Conservation (phyloP, 37 sponge, comb jelly and placozoan species). For the Oscarella lobularis region DNA sequence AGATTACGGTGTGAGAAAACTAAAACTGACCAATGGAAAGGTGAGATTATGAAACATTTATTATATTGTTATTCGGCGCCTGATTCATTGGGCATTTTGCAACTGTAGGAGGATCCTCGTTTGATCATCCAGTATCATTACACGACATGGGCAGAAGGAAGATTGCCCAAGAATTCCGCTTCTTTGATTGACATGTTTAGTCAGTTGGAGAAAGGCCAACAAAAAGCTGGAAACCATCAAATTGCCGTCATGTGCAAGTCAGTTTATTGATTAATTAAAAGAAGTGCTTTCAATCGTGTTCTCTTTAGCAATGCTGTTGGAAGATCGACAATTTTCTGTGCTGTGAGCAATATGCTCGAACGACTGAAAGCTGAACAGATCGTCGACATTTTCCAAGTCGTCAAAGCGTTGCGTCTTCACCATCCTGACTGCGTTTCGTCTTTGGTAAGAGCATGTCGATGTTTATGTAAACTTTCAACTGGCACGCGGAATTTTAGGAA, state of each 20-base stretch:
- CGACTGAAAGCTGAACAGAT: constrained; percentile 74
- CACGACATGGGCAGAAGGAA: constrained; percentile 39
- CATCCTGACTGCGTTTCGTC: constrained; percentile 32
- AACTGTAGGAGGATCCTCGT: constrained; percentile 48
- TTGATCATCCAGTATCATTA: constrained; percentile 84
- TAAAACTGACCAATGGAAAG: constrained; percentile 51
- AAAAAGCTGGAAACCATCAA: constrained; percentile 70
- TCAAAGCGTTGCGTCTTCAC: constrained; percentile 56
- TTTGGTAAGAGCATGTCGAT: constrained; percentile 36
- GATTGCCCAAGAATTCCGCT: constrained; percentile 30
- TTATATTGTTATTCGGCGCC: no score
- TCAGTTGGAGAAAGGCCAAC: constrained; percentile 57
- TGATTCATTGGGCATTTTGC: no score
- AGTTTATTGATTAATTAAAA: neutral
- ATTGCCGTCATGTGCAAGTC: constrained; percentile 34
- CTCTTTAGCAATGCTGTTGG: constrained; percentile 56
- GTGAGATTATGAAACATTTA: constrained; percentile 9
- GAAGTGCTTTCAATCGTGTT: no score
- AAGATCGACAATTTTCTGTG: constrained; percentile 67
- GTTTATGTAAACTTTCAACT: no score
- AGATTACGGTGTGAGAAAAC: constrained; percentile 41
- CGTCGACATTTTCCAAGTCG: constrained; percentile 65
- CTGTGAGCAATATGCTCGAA: constrained; percentile 55
- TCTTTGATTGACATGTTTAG: constrained; percentile 64
- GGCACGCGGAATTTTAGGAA: no score